These are phyloP conservation scores for Dolomedes plantarius DNA, from an alignment of 2,888 invertebrate species.

Conservation along the genomic window DNA sequence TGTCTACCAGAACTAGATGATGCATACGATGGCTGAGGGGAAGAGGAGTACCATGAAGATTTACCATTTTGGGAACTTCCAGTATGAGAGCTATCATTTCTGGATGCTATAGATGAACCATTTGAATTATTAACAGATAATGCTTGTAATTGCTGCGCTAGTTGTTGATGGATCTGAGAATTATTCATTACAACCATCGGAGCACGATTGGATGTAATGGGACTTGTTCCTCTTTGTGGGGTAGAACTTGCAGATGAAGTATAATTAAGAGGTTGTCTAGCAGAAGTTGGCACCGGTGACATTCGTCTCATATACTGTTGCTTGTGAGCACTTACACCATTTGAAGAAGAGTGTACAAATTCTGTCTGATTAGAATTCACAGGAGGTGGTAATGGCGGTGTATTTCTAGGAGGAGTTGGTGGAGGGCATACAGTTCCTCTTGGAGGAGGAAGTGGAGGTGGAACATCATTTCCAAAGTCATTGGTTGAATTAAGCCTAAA, in stretches of 20 bases:
- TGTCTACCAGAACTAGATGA: conserved; percentile 74
- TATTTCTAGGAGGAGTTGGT: conserved; percentile 80
- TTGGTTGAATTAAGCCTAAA: conserved; percentile 61
- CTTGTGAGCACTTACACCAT: conserved; percentile 49
- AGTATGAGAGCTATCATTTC: conserved; percentile 80
- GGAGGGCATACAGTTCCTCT: conserved; percentile 78
- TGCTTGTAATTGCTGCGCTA: conserved; percentile 91
- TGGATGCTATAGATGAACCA: conserved; percentile 53
- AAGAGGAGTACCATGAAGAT: conserved; percentile 71
- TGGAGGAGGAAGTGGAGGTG: conserved; percentile 75
- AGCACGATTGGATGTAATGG: conserved; percentile 82
- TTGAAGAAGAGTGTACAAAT: conserved; percentile 55
- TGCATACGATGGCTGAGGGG: conserved; percentile 73
- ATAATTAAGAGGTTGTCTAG: conserved; percentile 60
- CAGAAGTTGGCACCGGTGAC: conserved; percentile 80
- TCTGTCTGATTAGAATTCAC: conserved; percentile 76
- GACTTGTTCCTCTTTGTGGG: conserved; percentile 80
- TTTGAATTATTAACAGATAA: conserved; percentile 84
- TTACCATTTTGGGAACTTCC: conserved; percentile 65
- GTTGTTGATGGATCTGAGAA: conserved; percentile 83
- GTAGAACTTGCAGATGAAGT: conserved; percentile 74
- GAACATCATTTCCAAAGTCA: conserved; percentile 72
- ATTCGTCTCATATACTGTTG: conserved; percentile 86
- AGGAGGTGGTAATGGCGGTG: conserved; percentile 81
- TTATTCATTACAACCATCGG: conserved; percentile 83